phyloP scores from a whole-genome alignment of 37 sponge, comb jelly and placozoan genomes.

The Lycopodina hypogea region DNA sequence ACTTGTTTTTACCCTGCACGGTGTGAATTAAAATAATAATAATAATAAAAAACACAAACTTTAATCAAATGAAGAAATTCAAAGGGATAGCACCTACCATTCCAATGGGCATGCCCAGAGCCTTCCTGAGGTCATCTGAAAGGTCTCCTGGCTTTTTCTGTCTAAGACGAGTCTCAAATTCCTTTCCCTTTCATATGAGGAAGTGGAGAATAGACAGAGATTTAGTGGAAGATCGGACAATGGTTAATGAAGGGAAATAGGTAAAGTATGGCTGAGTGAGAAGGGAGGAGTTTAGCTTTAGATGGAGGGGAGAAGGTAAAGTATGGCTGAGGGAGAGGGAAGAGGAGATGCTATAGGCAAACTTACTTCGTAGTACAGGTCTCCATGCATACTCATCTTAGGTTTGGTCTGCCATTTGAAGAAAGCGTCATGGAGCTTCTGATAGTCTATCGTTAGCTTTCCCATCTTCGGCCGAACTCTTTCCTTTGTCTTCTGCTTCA shows the following conservation, averaged over 20 bases:
- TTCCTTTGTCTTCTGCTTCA: slow-evolving; percentile 90
- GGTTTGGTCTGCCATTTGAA: slow-evolving; percentile 99
- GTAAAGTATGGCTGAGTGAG: too few relatives aligned
- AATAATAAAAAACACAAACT: not conserved
- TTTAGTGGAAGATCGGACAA: too few relatives aligned
- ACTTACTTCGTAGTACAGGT: slow-evolving; percentile 89
- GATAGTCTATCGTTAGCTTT: slow-evolving; percentile 96
- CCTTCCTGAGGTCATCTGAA: slow-evolving; percentile 84
- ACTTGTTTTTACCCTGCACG: slow-evolving; percentile 68
- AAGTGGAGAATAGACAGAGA: not conserved
- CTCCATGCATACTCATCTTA: slow-evolving; percentile 89
- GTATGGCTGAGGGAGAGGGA: too few relatives aligned
- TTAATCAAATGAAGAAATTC: not conserved
- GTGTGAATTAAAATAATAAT: not conserved
- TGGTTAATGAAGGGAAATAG: too few relatives aligned
- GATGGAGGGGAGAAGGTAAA: too few relatives aligned
- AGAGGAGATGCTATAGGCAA: not conserved
- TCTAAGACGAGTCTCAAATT: slow-evolving; percentile 92
- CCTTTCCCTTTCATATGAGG: slow-evolving; percentile 74
- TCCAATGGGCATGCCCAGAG: slow-evolving; percentile 95
- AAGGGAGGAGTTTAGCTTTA: too few relatives aligned
- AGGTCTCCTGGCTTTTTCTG: slow-evolving; percentile 95
- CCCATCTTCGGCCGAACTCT: slow-evolving; percentile 93
- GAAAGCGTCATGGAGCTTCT: slow-evolving; percentile 98
- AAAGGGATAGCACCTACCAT: slow-evolving; percentile 36